These are phyloP conservation scores for Cathartes aura DNA, from an alignment of 2,113 vertebrate species.

Conservation along the genomic window DNA sequence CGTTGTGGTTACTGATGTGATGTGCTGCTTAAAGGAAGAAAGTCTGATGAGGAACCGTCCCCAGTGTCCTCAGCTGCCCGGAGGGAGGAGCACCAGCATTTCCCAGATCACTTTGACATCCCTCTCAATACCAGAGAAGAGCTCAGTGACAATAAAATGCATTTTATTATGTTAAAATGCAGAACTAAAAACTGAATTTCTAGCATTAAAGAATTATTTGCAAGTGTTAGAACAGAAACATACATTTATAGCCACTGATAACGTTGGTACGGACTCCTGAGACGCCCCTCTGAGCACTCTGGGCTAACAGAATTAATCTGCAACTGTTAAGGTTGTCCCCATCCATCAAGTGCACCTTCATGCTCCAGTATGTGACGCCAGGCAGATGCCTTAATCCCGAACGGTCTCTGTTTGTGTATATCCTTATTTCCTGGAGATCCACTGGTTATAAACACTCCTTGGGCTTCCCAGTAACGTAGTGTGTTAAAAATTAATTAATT, in stretches of 20 bases:
- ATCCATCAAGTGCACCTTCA: neutral
- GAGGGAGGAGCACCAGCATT: neutral
- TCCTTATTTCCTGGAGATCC: neutral
- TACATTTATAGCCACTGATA: neutral
- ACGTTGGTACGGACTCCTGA: neutral
- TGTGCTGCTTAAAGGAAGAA: neutral
- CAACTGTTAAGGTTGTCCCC: neutral
- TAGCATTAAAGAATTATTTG: neutral
- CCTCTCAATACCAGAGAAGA: neutral
- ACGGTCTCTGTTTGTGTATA: neutral
- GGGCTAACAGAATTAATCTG: neutral
- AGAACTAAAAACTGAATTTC: neutral
- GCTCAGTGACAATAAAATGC: neutral
- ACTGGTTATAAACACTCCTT: neutral
- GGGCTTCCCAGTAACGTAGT: neutral
- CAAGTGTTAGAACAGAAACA: neutral
- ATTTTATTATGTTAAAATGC: neutral
- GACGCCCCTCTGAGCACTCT: neutral
- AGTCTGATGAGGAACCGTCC: neutral
- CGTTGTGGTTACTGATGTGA: accelerated
- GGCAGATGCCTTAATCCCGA: neutral
- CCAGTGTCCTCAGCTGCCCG: accelerated
- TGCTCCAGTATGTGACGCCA: neutral
- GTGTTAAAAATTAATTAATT: neutral
- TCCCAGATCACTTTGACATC: neutral